phyloP scores from a whole-genome alignment of 2,113 vertebrate species.

The Prochilodus magdalenae region DNA sequence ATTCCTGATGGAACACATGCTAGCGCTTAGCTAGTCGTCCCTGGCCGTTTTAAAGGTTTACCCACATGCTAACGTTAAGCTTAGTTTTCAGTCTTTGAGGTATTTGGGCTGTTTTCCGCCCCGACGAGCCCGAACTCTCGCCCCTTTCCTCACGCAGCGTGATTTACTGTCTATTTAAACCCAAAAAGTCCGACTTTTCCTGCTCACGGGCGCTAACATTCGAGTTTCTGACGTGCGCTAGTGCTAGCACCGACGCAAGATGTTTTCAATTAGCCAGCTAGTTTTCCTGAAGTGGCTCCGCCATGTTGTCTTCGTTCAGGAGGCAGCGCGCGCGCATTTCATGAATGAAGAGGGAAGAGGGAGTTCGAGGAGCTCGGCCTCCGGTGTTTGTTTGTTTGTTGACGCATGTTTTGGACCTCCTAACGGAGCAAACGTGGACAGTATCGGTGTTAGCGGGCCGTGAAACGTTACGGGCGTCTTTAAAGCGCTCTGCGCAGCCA shows the following conservation, averaged over 20 bases:
- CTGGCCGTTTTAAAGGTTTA: too few relatives aligned
- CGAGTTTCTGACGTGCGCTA: neutral
- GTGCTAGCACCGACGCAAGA: conserved; percentile 53
- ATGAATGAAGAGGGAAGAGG: conserved; percentile 82
- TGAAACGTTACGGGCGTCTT: too few relatives aligned
- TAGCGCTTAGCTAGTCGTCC: too few relatives aligned
- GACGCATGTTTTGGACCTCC: neutral
- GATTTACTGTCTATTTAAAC: too few relatives aligned
- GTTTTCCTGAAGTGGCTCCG: conserved; percentile 87
- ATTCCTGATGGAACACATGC: too few relatives aligned
- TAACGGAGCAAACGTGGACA: neutral
- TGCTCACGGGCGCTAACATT: too few relatives aligned
- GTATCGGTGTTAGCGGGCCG: neutral
- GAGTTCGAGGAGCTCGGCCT: conserved; percentile 4
- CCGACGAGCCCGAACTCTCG: too few relatives aligned
- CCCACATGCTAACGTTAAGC: too few relatives aligned
- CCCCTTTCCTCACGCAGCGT: too few relatives aligned
- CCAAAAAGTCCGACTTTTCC: too few relatives aligned
- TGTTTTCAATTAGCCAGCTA: conserved; percentile 93
- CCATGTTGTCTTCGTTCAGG: conserved; percentile 81
- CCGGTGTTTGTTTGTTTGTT: neutral
- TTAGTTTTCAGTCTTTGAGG: too few relatives aligned
- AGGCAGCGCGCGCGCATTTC: conserved; percentile 65
- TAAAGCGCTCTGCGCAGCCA: neutral
- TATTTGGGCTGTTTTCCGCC: too few relatives aligned